Evolutionary conservation across 2,888 invertebrate genomes (phyloP).

Genomic region (Scaptomyza reducta): DNA sequence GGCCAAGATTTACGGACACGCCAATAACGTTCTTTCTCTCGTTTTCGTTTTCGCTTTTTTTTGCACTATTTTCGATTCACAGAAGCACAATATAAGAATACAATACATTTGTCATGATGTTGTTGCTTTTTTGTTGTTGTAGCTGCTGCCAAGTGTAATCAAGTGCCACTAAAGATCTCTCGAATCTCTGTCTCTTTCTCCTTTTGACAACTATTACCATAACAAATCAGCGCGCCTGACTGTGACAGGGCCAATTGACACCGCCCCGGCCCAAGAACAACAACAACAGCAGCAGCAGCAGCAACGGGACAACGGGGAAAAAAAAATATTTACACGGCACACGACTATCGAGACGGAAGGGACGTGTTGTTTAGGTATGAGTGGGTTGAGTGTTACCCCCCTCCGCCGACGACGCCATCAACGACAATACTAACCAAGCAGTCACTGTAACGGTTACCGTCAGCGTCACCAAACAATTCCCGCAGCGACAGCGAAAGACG

Average conservation of each 20-base stretch:
- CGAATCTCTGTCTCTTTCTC: conserved; percentile 52
- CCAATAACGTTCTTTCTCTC: conserved; percentile 27
- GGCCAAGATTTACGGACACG: conserved; percentile 66
- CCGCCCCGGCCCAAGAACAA: conserved; percentile 29
- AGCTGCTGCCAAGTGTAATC: conserved; percentile 66
- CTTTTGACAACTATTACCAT: conserved; percentile 75
- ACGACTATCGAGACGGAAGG: conserved; percentile 34
- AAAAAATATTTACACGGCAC: conserved; percentile 68
- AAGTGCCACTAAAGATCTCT: conserved; percentile 75
- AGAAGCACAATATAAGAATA: conserved; percentile 16
- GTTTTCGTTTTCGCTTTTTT: not conserved
- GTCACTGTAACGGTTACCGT: conserved; percentile 39
- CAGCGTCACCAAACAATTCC: conserved; percentile 52
- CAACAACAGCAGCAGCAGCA: not conserved
- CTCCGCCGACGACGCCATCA: conserved; percentile 3
- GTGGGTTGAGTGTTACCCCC: not conserved
- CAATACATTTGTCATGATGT: conserved; percentile 35
- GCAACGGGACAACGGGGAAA: conserved; percentile 24
- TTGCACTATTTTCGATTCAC: conserved; percentile 38
- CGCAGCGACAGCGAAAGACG: conserved; percentile 25
- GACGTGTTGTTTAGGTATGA: not conserved
- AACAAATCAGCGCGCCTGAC: conserved; percentile 74
- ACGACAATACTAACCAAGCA: conserved; percentile 11
- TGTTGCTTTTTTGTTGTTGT: conserved; percentile 7
- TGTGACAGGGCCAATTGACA: conserved; percentile 75